Base-by-base conservation (phyloP, 2,797 vertebrate genomes). In the Xiphophorus birchmanni region DNA sequence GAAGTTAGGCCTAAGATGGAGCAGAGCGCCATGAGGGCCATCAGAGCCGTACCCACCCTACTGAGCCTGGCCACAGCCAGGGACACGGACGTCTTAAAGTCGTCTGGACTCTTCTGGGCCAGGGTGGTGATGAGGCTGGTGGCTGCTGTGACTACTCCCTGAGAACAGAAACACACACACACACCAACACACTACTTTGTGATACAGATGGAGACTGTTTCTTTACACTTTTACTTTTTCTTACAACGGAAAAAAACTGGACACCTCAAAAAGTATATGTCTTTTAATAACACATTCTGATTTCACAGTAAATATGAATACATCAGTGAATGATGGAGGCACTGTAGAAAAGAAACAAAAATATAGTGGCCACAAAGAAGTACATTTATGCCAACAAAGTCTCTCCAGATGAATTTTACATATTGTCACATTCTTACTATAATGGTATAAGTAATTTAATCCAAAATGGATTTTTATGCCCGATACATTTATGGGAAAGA, bases 41-140 rank as follows among this genome's bases (percentile, higher is more conserved):
- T 35, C 12, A 69, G 42, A 10, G 4, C 56, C 21, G 77, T 17
- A 77, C 94, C 18, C 78, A 99, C 98, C 93, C 98, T 97, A 90
- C 98, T 99, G 83, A 99, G 94, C 32, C 98, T 93, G 74, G 98
- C 97, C 75, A 99, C 97, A 0, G 98, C 97, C 88, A 99, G 92
- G 0, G 97, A 97, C 37, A 99, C 96, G 0, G 97, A 98, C 1
- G 97, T 99, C 91, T 98, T 99, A 82, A 99, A 99, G 91, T 99
- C 98, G 17, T 99, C 98, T 0, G 97, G 97, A 89, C 97, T 98
- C 93, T 98, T 98, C 91, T 97, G 97, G 88, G 96, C 97, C 81
- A 98, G 96, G 81, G 96, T 97, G 80, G 96, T 97, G 76, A 98
- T 98, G 78, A 98, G 96, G 80, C 97, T 97, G 91, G 97, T 96